Conservation (phyloP, 2,113 vertebrate species). For the Heterotilapia buettikoferi region DNA sequence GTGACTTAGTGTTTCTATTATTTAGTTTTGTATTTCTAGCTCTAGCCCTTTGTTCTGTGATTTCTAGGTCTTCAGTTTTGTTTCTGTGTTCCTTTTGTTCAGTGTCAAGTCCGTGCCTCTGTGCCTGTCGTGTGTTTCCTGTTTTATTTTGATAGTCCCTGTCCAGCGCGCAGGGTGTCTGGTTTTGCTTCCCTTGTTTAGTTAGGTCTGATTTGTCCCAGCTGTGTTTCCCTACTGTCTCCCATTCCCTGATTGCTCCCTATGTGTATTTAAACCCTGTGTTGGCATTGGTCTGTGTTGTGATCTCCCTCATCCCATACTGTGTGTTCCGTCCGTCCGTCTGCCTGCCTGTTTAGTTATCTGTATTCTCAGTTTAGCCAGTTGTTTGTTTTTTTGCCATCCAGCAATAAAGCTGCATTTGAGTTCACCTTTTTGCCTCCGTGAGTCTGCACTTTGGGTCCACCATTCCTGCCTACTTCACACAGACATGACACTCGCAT, state of each 20-base stretch:
- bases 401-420: background rate
- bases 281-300: background rate
- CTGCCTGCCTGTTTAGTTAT: background rate
- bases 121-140: background rate
- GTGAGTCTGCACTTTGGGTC: background rate
- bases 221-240: background rate
- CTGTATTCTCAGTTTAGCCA: background rate
- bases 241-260: background rate
- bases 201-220: background rate
- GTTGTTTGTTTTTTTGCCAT: background rate
- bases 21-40: background rate
- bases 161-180: background rate
- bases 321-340: fast-evolving
- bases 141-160: background rate
- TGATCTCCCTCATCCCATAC: background rate
- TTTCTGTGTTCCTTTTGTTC: background rate
- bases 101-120: background rate
- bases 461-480: background rate
- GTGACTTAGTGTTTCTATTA: background rate
- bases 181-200: background rate
- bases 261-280: background rate
- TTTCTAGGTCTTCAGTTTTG: background rate
- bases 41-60: background rate
- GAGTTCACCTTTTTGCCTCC: background rate
- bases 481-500: background rate